phyloP scores from a whole-genome alignment of 2,797 vertebrate species.

The Enteromius trimaculatus region DNA sequence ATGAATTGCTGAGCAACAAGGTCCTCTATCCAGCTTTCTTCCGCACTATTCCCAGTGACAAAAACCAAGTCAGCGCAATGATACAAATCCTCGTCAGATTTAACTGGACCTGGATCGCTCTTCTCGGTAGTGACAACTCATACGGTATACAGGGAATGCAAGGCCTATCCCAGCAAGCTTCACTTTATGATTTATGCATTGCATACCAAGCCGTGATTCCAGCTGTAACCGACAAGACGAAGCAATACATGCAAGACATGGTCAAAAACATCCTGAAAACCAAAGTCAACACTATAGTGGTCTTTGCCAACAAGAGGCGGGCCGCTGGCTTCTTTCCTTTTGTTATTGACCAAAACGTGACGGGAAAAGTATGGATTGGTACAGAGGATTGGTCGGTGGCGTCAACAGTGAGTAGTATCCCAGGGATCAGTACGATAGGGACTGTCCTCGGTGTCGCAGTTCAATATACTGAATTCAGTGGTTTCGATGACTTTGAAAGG shows the following conservation, averaged over 20 bases:
- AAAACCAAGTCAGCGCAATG: slow-evolving; percentile 81
- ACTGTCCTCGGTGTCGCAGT: slow-evolving; percentile 81
- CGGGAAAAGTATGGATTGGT: slow-evolving; percentile 82
- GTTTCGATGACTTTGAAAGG: slow-evolving; percentile 75
- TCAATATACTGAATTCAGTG: slow-evolving; percentile 69
- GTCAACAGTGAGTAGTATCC: slow-evolving; percentile 70
- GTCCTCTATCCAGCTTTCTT: slow-evolving; percentile 76
- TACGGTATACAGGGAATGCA: slow-evolving; percentile 80
- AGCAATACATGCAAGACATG: slow-evolving; percentile 66
- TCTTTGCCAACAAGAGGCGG: slow-evolving; percentile 78
- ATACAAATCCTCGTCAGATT: slow-evolving; percentile 76
- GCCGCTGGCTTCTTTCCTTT: slow-evolving; percentile 73
- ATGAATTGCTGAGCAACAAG: slow-evolving; percentile 77
- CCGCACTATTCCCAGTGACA: slow-evolving; percentile 81
- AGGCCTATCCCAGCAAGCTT: slow-evolving; percentile 68
- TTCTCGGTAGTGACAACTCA: slow-evolving; percentile 80
- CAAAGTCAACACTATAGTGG: slow-evolving; percentile 78
- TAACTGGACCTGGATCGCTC: slow-evolving; percentile 83
- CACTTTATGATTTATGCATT: slow-evolving; percentile 73
- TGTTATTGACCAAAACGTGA: slow-evolving; percentile 75
- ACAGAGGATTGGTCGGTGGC: slow-evolving; percentile 83
- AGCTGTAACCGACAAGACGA: neutral
- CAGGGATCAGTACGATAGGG: slow-evolving; percentile 74
- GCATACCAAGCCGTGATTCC: slow-evolving; percentile 82
- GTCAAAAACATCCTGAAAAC: slow-evolving; percentile 69